Percentiles rank a stretch among this genome's conserved stretches.
Evolutionary conservation across 2,113 vertebrate genomes (phyloP).

Genomic region (Isichthys henryi): DNA sequence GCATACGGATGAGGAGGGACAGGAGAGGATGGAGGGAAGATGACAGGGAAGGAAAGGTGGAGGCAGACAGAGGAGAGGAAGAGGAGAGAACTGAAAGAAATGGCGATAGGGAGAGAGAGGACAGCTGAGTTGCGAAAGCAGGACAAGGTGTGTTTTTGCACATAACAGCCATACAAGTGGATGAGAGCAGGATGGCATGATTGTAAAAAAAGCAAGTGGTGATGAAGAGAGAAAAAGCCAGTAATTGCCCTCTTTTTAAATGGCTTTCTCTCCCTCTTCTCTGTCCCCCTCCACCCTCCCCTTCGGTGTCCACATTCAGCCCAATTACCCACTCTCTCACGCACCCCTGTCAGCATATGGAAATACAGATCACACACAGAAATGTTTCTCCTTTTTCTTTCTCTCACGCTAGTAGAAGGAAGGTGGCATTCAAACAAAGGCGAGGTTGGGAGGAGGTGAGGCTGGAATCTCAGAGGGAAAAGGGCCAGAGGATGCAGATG

Average conservation of each 20-base stretch:
- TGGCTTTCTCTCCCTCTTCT: slow-evolving; percentile 7
- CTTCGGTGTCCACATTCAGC: slow-evolving; percentile 62
- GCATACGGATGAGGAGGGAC: slow-evolving; percentile 6
- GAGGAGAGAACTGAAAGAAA: background rate
- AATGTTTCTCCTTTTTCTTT: slow-evolving; percentile 38
- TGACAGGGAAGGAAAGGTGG: background rate
- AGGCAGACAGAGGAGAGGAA: background rate
- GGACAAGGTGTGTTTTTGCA: slow-evolving; percentile 15
- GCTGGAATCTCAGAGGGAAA: background rate
- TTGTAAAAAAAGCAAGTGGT: slow-evolving; percentile 31
- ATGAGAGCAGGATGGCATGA: slow-evolving; percentile 53
- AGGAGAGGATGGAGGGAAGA: background rate
- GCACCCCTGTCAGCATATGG: slow-evolving; percentile 65
- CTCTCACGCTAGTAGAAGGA: slow-evolving; percentile 50
- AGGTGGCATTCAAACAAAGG: slow-evolving; percentile 56
- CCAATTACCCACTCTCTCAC: slow-evolving; percentile 71
- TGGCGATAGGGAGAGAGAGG: background rate
- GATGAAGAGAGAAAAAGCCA: slow-evolving; percentile 9
- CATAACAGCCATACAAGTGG: slow-evolving; percentile 35
- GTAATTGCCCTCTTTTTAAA: slow-evolving; percentile 20
- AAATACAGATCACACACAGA: slow-evolving; percentile 64
- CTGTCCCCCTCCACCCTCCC: slow-evolving; percentile 43
- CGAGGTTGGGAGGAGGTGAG: slow-evolving; percentile 39
- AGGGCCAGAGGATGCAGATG: background rate
- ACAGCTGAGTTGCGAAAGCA: background rate